A percentile compares a stretch with the other conserved stretches of the same genome.
Evolutionary conservation across 2,113 vertebrate species (phyloP).

Genomic region (Mellivora capensis): DNA sequence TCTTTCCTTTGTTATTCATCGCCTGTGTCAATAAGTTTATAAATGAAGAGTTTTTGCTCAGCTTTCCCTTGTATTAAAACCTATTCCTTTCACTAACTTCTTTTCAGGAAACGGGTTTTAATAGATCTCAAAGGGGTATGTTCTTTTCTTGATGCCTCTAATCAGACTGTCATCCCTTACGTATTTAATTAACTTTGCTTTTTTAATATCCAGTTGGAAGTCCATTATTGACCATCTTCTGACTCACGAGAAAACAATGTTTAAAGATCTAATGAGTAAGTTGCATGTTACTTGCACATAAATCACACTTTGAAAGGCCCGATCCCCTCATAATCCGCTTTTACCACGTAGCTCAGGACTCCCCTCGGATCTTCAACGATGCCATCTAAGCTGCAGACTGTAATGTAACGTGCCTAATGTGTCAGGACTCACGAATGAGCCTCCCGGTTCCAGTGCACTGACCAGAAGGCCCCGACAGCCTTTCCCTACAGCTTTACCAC

Average conservation of each 20-base stretch:
- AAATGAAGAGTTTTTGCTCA: not conserved
- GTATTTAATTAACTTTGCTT: constrained; percentile 44
- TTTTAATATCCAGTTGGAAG: constrained; percentile 88
- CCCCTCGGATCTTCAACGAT: not conserved
- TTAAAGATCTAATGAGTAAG: constrained; percentile 99
- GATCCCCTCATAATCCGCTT: not conserved
- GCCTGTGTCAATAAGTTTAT: not conserved
- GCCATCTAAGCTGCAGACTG: accelerated
- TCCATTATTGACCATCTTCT: constrained; percentile 96
- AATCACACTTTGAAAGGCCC: not conserved
- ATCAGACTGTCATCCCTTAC: not conserved
- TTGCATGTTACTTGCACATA: constrained; percentile 53
- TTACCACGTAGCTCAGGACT: not conserved
- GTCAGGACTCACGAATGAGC: not conserved
- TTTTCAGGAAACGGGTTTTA: not conserved
- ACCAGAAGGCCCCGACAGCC: no score
- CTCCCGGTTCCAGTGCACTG: accelerated
- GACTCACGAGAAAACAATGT: constrained; percentile 99
- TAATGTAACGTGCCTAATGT: accelerated
- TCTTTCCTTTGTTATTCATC: not conserved
- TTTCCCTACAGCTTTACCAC: not conserved
- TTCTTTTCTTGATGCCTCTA: not conserved
- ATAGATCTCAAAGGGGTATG: not conserved
- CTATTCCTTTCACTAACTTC: not conserved
- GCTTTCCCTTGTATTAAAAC: not conserved